Evolutionary conservation across 2,797 vertebrate species (phyloP).

Genomic region (Cynodonichthys magdalenae): DNA sequence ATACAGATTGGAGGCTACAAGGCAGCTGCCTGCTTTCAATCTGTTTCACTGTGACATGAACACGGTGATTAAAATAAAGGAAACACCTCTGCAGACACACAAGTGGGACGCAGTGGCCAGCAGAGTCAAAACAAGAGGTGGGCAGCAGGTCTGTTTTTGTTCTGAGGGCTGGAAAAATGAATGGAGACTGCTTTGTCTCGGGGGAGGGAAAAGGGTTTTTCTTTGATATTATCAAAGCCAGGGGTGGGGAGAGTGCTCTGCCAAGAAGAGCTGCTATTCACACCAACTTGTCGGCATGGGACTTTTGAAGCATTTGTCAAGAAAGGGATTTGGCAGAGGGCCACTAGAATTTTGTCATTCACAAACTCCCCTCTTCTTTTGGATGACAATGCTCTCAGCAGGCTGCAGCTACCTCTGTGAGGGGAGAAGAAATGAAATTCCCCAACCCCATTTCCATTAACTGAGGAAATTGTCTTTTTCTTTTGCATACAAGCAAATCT

Average conservation of each 20-base stretch:
- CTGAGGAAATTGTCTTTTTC: slow-evolving; percentile 28
- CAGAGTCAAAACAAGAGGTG: slow-evolving; percentile 39
- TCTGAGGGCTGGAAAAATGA: slow-evolving; percentile 54
- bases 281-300: slow-evolving; percentile 71
- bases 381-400: slow-evolving; percentile 62
- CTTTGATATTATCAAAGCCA: slow-evolving; percentile 74
- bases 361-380: slow-evolving; percentile 58
- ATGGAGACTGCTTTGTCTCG: slow-evolving; percentile 68
- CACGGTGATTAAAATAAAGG: slow-evolving; percentile 56
- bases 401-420: slow-evolving; percentile 38
- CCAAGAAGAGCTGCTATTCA: slow-evolving; percentile 70
- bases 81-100: slow-evolving; percentile 57
- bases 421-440: slow-evolving; percentile 33
- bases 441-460: slow-evolving; percentile 31
- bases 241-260: slow-evolving; percentile 48
- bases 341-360: slow-evolving; percentile 76
- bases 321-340: slow-evolving; percentile 70
- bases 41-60: slow-evolving; percentile 43
- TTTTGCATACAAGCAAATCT: slow-evolving; percentile 17
- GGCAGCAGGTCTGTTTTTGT: slow-evolving; percentile 58
- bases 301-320: slow-evolving; percentile 77
- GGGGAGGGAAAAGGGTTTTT: slow-evolving; percentile 62
- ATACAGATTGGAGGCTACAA: slow-evolving; percentile 65
- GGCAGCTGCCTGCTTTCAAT: slow-evolving; percentile 62
- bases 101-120: slow-evolving; percentile 37